A percentile compares a stretch with the other conserved stretches of the same genome.
Evolutionary conservation across 2,888 invertebrate species (phyloP).

Genomic region (Nomada fucata): DNA sequence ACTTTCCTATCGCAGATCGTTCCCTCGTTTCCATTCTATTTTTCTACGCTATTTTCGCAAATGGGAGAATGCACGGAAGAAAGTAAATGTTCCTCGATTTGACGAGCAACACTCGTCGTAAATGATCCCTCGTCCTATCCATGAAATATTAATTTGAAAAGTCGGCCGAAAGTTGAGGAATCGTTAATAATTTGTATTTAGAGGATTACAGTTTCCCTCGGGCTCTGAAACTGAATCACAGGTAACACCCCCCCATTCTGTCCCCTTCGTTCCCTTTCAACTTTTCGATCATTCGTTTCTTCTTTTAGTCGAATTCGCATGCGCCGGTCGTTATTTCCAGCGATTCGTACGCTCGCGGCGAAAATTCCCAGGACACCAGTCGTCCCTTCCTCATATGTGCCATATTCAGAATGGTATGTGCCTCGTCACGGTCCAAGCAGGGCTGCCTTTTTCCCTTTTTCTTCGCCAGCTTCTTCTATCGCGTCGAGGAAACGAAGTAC

Average conservation of each 20-base stretch:
- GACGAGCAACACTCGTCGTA: too few relatives aligned
- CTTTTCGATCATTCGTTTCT: too few relatives aligned
- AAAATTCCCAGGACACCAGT: constrained; percentile 71
- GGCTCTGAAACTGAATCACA: too few relatives aligned
- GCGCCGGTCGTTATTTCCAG: constrained; percentile 61
- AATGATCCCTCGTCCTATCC: too few relatives aligned
- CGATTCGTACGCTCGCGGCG: constrained; percentile 49
- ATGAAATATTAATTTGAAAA: too few relatives aligned
- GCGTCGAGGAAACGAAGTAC: constrained; percentile 52
- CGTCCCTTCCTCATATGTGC: constrained; percentile 65
- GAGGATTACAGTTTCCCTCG: background rate
- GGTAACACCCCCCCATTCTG: too few relatives aligned
- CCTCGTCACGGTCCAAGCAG: constrained; percentile 75
- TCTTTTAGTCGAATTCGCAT: constrained; percentile 23
- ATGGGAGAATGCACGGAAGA: too few relatives aligned
- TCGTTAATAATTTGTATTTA: too few relatives aligned
- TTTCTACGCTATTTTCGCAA: background rate
- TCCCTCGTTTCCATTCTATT: background rate
- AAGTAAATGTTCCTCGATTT: too few relatives aligned
- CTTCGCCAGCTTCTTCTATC: constrained; percentile 39
- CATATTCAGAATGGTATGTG: constrained; percentile 78
- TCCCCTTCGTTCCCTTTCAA: too few relatives aligned
- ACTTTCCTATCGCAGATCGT: background rate
- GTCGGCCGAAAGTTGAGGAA: too few relatives aligned
- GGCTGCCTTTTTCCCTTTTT: constrained; percentile 61